Conservation (phyloP, 2,888 invertebrate species). For the Drosophila pseudotalamancana region DNA sequence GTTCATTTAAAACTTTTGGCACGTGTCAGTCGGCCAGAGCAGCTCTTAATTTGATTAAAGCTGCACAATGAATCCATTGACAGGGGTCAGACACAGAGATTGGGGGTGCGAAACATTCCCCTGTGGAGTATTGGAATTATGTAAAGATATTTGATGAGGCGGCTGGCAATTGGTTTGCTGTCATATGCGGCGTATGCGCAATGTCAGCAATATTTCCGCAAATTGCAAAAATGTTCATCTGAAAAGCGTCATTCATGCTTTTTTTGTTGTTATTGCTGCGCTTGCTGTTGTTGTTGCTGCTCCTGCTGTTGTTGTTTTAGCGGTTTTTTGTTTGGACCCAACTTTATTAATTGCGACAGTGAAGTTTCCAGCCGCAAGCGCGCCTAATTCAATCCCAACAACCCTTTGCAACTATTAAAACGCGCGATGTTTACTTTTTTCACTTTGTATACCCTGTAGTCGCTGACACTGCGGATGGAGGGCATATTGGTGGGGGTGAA, state of each 20-base stretch:
- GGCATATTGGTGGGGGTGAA: no score
- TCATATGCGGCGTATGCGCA: slow-evolving; percentile 53
- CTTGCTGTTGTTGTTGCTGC: not conserved
- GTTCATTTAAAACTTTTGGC: not conserved
- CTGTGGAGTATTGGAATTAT: slow-evolving; percentile 48
- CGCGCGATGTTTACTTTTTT: slow-evolving; percentile 26
- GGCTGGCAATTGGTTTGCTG: slow-evolving; percentile 13
- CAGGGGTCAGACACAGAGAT: slow-evolving; percentile 37
- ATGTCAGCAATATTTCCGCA: slow-evolving; percentile 47
- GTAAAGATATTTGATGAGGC: slow-evolving; percentile 41
- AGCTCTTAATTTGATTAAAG: slow-evolving; percentile 52
- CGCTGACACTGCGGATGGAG: no score
- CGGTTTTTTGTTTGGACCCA: slow-evolving; percentile 44
- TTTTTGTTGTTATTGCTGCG: slow-evolving; percentile 4
- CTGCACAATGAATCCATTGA: slow-evolving; percentile 56
- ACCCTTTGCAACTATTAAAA: slow-evolving; percentile 49
- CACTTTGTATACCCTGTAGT: slow-evolving; percentile 6
- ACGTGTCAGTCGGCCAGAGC: no score
- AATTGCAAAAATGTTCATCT: slow-evolving; percentile 48
- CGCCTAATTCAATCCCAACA: slow-evolving; percentile 29
- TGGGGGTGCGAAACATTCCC: slow-evolving; percentile 10
- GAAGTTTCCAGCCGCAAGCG: slow-evolving; percentile 46
- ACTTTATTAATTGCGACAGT: slow-evolving; percentile 76
- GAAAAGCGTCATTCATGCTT: slow-evolving; percentile 3
- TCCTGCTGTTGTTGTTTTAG: slow-evolving; percentile 7